Evolutionary conservation across 2,888 invertebrate species (phyloP).

Genomic region (Polydesmus complanatus): DNA sequence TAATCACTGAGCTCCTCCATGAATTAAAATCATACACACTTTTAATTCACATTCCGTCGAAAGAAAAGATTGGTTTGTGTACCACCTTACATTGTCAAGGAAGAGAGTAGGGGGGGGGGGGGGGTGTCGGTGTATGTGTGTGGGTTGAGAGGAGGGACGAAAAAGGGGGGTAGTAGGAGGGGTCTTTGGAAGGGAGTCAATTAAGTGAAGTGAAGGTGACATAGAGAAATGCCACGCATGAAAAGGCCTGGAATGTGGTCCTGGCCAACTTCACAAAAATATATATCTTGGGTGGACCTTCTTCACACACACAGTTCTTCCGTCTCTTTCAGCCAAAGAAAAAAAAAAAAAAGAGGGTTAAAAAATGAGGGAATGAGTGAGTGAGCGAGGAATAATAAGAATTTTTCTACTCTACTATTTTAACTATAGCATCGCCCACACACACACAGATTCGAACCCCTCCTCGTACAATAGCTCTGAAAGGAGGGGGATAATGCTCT

Average conservation of each 20-base stretch:
- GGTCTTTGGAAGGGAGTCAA: conserved; percentile 3
- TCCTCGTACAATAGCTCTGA: no score
- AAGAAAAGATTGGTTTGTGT: not conserved
- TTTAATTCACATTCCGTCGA: not conserved
- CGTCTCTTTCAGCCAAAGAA: conserved; percentile 6
- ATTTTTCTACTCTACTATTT: not conserved
- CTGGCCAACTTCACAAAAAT: not conserved
- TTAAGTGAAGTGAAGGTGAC: conserved; percentile 7
- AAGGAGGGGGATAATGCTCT: no score
- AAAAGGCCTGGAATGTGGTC: conserved; percentile 13
- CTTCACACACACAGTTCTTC: conserved; percentile 7
- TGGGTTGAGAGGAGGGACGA: not conserved
- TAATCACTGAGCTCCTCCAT: no score
- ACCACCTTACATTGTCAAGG: not conserved
- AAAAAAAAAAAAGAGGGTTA: not conserved
- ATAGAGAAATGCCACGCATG: conserved; percentile 13
- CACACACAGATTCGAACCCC: no score
- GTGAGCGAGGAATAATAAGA: not conserved
- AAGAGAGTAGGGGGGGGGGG: not conserved
- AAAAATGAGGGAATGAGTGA: not conserved
- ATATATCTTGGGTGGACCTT: not conserved
- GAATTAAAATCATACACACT: no score
- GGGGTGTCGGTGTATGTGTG: no score
- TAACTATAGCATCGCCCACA: not conserved
- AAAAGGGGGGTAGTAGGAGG: not conserved